phyloP scores from a whole-genome alignment of 1,140 invertebrate species.

The Parasteatoda tepidariorum region DNA sequence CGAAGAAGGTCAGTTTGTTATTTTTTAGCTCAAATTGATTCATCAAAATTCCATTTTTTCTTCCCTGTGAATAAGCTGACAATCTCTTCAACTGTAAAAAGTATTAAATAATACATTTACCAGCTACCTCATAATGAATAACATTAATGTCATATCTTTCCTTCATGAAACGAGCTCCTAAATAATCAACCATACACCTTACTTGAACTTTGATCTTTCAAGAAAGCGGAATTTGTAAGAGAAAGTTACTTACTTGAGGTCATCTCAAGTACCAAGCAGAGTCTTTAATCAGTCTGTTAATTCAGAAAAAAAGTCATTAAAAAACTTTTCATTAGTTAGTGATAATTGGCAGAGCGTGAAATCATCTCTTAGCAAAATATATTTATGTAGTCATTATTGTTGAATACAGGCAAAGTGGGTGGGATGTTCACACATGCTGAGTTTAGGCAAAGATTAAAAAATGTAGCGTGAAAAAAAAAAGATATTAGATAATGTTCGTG shows the following conservation, averaged over 20 bases:
- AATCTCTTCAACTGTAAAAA: too few relatives aligned
- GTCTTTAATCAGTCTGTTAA: slow-evolving; percentile 23
- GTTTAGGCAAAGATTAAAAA: slow-evolving; percentile 39
- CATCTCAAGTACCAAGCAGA: background rate
- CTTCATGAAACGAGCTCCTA: background rate
- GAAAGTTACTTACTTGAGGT: background rate
- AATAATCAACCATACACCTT: background rate
- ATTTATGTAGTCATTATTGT: slow-evolving; percentile 20
- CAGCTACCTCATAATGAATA: too few relatives aligned
- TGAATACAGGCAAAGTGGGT: slow-evolving; percentile 23
- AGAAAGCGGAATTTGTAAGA: background rate
- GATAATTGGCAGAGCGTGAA: slow-evolving; percentile 54
- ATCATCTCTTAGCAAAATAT: background rate
- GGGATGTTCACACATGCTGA: slow-evolving; percentile 26
- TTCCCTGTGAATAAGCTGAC: too few relatives aligned
- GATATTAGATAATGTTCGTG: slow-evolving; percentile 7
- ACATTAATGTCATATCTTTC: background rate
- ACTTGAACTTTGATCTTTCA: background rate
- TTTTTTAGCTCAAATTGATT: too few relatives aligned
- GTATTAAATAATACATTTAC: too few relatives aligned
- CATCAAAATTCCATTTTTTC: too few relatives aligned
- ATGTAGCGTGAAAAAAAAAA: slow-evolving; percentile 14
- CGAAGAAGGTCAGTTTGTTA: too few relatives aligned
- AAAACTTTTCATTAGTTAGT: slow-evolving; percentile 41
- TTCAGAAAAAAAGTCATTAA: slow-evolving; percentile 41